Base-by-base conservation (phyloP, 2,113 vertebrate species). In the Sinocyclocheilus maitianheensis region DNA sequence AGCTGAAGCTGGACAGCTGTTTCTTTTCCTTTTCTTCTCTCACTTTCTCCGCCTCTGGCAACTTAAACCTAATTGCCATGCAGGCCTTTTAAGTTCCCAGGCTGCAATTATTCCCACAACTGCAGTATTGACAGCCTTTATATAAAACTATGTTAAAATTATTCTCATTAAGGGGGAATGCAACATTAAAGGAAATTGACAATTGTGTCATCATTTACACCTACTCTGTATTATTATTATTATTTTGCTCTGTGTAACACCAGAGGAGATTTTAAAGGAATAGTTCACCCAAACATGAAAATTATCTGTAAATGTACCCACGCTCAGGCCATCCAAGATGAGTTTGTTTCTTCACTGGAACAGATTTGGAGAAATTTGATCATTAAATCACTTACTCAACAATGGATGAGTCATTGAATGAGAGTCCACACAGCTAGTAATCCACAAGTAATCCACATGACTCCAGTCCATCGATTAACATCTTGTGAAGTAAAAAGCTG, bases 1-100 rank as follows among this genome's bases (percentile, higher is more conserved):
- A 76, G 55, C 20, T 85, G 26, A 55, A 53, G 51, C 34, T 79
- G 48, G 51, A 14, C 75, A 87, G 18, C 76, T 84, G 75, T 84
- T 58, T 7, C n/a, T 53, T 30, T 65, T 37, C n/a, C 22, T 48
- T 14, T 78, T 30, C 12, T 20, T 43, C 14, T 69, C 63, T 53
- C 65, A 5, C 26, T 83, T 20, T 18, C 74, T 9, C 60, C 43
- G 1, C 30, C 40, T 34, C 18, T 65, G 22, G 76, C 75, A 53
- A 20, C 46, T 46, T 30, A 48, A 43, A 48, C 0, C 60, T 67
- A 81, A 48, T 48, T 81, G 24, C n/a, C 6, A 26, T 26, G 37
- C 22, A n/a, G 53, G 30, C 16, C 51, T 77, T 77, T 77, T 77
- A 77, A 77, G 24, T n/a, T 62, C 53, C 26, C 26, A 79, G 30